Percentiles rank a stretch among this genome's conserved stretches.
Evolutionary conservation across 2,113 vertebrate genomes (phyloP).

Genomic region (Dicrurus megarhynchus): DNA sequence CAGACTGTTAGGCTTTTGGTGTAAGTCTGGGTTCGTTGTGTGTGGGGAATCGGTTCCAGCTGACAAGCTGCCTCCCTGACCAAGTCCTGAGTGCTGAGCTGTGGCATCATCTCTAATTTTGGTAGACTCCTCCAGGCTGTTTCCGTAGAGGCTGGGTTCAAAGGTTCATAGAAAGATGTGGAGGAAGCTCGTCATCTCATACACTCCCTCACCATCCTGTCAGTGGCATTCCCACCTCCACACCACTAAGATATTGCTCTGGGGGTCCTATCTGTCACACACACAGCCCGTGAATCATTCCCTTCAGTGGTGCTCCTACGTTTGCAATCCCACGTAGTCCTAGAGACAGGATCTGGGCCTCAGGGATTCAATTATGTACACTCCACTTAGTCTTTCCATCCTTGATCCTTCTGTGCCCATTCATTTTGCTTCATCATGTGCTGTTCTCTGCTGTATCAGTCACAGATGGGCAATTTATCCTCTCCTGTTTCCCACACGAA

Average conservation of each 20-base stretch:
- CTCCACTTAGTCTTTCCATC: background rate
- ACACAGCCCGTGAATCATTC: constrained; percentile 17
- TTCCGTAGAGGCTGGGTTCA: background rate
- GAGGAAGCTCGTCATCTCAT: constrained; percentile 8
- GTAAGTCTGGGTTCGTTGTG: background rate
- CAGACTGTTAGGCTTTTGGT: background rate
- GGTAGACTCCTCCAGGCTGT: background rate
- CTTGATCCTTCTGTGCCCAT: background rate
- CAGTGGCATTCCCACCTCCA: background rate
- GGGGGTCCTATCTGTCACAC: constrained; percentile 4
- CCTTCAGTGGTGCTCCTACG: background rate
- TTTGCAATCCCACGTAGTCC: background rate
- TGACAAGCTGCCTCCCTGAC: background rate
- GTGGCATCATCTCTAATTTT: background rate
- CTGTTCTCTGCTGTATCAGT: background rate
- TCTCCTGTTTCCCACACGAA: background rate
- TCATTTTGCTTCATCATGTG: background rate
- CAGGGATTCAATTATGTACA: constrained; percentile 3
- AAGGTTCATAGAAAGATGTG: background rate
- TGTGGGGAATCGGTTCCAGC: background rate
- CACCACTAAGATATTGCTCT: background rate
- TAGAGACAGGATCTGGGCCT: constrained; percentile 1
- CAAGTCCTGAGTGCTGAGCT: background rate
- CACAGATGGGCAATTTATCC: constrained; percentile 9
- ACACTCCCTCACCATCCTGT: background rate